A percentile compares a stretch with the other conserved stretches of the same genome.
Conservation (phyloP, 2,113 vertebrate genomes). For the Atractosteus spatula region DNA sequence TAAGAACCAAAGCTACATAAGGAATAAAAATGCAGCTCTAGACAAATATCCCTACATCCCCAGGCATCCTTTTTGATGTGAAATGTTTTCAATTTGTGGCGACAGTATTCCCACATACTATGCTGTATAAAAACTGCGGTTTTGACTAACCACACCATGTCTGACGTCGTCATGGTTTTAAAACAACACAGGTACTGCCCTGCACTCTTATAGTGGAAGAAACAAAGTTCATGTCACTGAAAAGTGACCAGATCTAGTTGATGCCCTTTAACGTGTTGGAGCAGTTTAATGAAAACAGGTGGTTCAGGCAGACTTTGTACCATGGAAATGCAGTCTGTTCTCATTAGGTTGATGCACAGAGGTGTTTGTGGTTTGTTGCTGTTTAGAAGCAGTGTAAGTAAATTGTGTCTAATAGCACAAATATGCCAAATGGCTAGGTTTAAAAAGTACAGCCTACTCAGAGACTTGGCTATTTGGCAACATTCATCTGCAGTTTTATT, state of each 20-base stretch:
- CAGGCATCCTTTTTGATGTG: too few species aligned
- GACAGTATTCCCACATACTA: too few species aligned
- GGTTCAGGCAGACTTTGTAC: conserved; percentile 50
- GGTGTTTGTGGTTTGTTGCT: neutral
- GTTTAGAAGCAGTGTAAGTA: conserved; percentile 32
- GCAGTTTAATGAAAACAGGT: conserved; percentile 55
- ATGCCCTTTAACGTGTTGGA: conserved; percentile 44
- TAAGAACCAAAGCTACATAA: too few species aligned
- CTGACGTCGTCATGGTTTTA: too few species aligned
- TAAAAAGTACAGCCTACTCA: conserved; percentile 20
- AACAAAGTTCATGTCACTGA: too few species aligned
- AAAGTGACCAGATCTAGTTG: conserved; percentile 22
- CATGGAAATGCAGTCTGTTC: conserved; percentile 16
- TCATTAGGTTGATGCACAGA: conserved; percentile 29
- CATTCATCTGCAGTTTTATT: conserved; percentile 39
- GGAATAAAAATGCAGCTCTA: too few species aligned
- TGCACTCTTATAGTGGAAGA: too few species aligned
- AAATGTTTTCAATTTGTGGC: too few species aligned
- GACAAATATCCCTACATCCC: too few species aligned
- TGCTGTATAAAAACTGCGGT: too few species aligned
- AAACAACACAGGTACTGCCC: too few species aligned
- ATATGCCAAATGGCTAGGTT: conserved; percentile 24
- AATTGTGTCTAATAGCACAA: conserved; percentile 38
- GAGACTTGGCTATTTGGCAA: conserved; percentile 27
- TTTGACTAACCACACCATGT: too few species aligned